A percentile compares a stretch with the other conserved stretches of the same genome.
Evolutionary conservation across 2,888 invertebrate genomes (phyloP).

Genomic region (Mongoloraphidia duomilia): DNA sequence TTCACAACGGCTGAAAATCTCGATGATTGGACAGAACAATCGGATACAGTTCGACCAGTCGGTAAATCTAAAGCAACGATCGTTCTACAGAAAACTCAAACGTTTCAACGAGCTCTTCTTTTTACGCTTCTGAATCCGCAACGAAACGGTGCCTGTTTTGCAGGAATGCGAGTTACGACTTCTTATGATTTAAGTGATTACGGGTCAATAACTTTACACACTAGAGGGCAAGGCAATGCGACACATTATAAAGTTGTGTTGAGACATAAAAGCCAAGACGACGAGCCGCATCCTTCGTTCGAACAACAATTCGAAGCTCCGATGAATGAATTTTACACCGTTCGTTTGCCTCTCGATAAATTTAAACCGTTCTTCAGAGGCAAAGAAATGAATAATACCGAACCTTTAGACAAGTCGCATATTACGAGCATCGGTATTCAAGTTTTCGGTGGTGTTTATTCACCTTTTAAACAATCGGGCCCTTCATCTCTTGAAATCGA

Average conservation of each 20-base stretch:
- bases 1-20: constrained; percentile 38
- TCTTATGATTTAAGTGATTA: constrained; percentile 35
- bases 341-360: constrained; percentile 36
- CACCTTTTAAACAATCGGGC: constrained; percentile 44
- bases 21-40: constrained; percentile 44
- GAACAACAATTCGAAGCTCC: constrained; percentile 44
- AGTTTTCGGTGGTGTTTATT: constrained; percentile 51
- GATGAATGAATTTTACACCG: constrained; percentile 35
- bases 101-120: constrained; percentile 45
- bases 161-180: constrained; percentile 39
- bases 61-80: constrained; percentile 51
- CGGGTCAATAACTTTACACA: constrained; percentile 35
- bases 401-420: constrained; percentile 38
- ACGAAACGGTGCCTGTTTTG: constrained; percentile 52
- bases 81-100: constrained; percentile 40
- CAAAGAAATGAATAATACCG: constrained; percentile 36
- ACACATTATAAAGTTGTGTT: constrained; percentile 45
- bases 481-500: constrained; percentile 49
- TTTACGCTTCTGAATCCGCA: constrained; percentile 51
- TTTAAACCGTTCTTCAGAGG: constrained; percentile 50
- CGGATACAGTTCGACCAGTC: constrained; percentile 46
- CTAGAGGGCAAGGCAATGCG: constrained; percentile 43
- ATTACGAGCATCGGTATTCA: constrained; percentile 48
- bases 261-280: constrained; percentile 38
- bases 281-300: constrained; percentile 42